phyloP scores from a whole-genome alignment of 1,140 invertebrate genomes.

The Scylla paramamosain region DNA sequence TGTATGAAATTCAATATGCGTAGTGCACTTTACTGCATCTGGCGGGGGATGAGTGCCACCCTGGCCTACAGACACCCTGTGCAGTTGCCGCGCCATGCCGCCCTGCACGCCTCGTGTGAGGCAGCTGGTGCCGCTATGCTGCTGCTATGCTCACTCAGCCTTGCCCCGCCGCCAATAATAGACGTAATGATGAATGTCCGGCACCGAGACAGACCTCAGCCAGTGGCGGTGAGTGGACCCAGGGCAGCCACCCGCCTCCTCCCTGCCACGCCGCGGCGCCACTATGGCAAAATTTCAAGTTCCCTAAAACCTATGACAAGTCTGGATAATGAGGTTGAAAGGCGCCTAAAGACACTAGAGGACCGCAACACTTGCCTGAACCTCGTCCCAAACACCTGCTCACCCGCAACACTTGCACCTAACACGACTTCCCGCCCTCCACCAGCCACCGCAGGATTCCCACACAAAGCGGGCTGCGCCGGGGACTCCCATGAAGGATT shows the following conservation, averaged over 20 bases:
- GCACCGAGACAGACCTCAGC: not conserved
- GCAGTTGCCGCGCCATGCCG: not conserved
- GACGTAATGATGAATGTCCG: not conserved
- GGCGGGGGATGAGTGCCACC: not conserved
- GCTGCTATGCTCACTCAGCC: not conserved
- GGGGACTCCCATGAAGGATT: not conserved
- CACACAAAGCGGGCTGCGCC: not conserved
- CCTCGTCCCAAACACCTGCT: not conserved
- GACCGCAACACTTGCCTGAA: not conserved
- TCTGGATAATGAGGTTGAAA: no score
- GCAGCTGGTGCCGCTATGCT: not conserved
- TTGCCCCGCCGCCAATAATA: not conserved
- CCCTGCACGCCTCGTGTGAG: not conserved
- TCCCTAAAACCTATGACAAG: no score
- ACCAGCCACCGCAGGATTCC: not conserved
- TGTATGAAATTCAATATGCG: not conserved
- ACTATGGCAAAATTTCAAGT: no score
- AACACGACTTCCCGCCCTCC: not conserved
- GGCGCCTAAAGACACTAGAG: not conserved
- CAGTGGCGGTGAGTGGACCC: not conserved
- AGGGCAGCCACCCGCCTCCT: not conserved
- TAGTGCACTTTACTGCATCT: not conserved
- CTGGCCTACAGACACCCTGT: not conserved
- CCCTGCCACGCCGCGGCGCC: no score
- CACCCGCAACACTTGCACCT: not conserved